Evolutionary conservation across 2,888 invertebrate species (phyloP).

Genomic region (Cecidostiba fungosa): DNA sequence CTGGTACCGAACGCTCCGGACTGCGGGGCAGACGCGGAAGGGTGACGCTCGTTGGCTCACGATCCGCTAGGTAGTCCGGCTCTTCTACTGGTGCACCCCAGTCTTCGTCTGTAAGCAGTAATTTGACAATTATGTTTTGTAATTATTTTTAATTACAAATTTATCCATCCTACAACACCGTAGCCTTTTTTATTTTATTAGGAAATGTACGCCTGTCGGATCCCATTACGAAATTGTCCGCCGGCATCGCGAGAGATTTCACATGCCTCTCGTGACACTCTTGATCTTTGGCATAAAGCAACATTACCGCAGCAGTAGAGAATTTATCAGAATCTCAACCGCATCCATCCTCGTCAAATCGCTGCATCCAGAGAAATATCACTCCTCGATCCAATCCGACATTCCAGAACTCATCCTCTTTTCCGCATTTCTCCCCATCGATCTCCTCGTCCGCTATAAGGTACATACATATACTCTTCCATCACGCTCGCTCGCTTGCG

Average conservation of each 20-base stretch:
- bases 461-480: neutral
- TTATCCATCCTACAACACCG: too few relatives aligned
- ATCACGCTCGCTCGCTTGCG: neutral
- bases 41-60: slow-evolving; percentile 69
- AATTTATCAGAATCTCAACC: neutral
- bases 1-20: slow-evolving; percentile 72
- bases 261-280: too few relatives aligned
- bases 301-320: too few relatives aligned
- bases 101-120: slow-evolving; percentile 86
- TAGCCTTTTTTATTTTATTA: too few relatives aligned
- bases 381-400: neutral
- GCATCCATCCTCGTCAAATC: neutral
- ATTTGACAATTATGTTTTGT: too few relatives aligned
- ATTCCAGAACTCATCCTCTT: slow-evolving; percentile 14
- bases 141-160: too few relatives aligned
- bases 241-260: too few relatives aligned
- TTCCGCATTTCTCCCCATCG: slow-evolving; percentile 2
- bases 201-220: too few relatives aligned
- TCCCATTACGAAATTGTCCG: too few relatives aligned
- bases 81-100: slow-evolving; percentile 81
- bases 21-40: slow-evolving; percentile 76
- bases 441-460: neutral
- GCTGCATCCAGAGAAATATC: neutral
- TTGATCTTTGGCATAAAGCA: too few relatives aligned
- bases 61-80: slow-evolving; percentile 71